These are phyloP conservation scores for Drosophila mulleri DNA, from an alignment of 2,888 invertebrate genomes.

Conservation along the genomic window DNA sequence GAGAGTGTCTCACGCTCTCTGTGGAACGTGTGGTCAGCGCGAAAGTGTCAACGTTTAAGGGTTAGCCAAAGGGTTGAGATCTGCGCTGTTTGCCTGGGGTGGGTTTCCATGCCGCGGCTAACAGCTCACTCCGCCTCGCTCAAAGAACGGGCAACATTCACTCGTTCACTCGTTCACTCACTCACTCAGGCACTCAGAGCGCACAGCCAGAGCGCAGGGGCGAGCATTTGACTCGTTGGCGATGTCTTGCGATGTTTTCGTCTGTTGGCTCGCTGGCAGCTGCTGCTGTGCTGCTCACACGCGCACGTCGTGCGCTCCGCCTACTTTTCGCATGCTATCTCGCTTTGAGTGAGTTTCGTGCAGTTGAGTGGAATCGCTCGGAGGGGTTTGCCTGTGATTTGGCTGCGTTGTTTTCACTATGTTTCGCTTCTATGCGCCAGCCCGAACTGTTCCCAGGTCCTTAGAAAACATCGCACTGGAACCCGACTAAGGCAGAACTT, in stretches of 20 bases:
- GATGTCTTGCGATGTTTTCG: constrained; percentile 70
- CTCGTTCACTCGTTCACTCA: too few relatives aligned
- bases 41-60: constrained; percentile 75
- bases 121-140: constrained; percentile 32
- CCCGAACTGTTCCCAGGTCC: constrained; percentile 69
- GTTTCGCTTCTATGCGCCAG: constrained; percentile 23
- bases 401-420: constrained; percentile 19
- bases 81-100: constrained; percentile 17
- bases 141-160: constrained; percentile 8
- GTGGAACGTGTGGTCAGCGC: constrained; percentile 66
- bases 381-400: constrained; percentile 40
- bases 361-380: constrained; percentile 34
- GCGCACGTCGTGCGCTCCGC: constrained; percentile 71
- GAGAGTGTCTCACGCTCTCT: constrained; percentile 37
- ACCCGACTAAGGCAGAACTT: constrained; percentile 28
- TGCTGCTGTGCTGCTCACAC: constrained; percentile 51
- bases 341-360: constrained; percentile 51
- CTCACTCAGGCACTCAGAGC: constrained; percentile 8
- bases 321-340: constrained; percentile 69
- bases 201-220: constrained; percentile 34
- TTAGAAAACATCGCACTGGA: constrained; percentile 45
- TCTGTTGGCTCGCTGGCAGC: constrained; percentile 18
- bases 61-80: constrained; percentile 73
- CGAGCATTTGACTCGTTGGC: constrained; percentile 63
- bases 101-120: constrained; percentile 17